Conservation (phyloP, 2,113 vertebrate species). For the Pseudolaguvia tuberculata region DNA sequence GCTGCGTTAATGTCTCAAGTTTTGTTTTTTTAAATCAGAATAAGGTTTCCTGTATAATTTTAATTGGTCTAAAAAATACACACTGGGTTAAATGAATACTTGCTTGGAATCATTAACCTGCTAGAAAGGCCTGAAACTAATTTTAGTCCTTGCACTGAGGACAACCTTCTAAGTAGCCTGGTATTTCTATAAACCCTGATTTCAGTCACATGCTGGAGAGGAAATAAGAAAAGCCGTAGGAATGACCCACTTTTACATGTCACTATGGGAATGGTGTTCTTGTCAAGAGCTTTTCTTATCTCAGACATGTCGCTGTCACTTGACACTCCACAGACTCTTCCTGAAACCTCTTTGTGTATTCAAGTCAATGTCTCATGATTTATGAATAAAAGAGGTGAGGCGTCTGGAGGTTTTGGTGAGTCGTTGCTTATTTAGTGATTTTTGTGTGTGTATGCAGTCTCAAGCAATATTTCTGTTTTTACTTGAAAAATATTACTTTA, state of each 20-base stretch:
- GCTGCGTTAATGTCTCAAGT: too few species aligned
- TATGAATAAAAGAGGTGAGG: not conserved
- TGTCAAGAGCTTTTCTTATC: not conserved
- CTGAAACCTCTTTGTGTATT: not conserved
- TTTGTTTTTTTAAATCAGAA: too few species aligned
- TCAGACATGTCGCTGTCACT: not conserved
- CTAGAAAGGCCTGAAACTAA: not conserved
- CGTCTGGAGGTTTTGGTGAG: not conserved
- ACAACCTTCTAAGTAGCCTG: not conserved
- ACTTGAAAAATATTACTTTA: not conserved
- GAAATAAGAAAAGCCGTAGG: not conserved
- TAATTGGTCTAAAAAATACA: too few species aligned
- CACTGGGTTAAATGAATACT: too few species aligned
- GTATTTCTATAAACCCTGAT: not conserved
- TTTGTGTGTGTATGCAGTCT: not conserved
- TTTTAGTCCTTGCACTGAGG: not conserved
- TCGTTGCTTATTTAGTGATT: not conserved
- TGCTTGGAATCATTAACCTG: not conserved
- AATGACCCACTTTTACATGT: not conserved
- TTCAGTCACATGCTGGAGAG: not conserved
- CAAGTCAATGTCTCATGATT: not conserved
- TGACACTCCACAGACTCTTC: not conserved
- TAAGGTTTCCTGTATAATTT: too few species aligned
- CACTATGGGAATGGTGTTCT: not conserved
- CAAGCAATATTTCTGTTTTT: not conserved